phyloP scores from a whole-genome alignment of 2,888 invertebrate genomes.

The Apamea sordens region DNA sequence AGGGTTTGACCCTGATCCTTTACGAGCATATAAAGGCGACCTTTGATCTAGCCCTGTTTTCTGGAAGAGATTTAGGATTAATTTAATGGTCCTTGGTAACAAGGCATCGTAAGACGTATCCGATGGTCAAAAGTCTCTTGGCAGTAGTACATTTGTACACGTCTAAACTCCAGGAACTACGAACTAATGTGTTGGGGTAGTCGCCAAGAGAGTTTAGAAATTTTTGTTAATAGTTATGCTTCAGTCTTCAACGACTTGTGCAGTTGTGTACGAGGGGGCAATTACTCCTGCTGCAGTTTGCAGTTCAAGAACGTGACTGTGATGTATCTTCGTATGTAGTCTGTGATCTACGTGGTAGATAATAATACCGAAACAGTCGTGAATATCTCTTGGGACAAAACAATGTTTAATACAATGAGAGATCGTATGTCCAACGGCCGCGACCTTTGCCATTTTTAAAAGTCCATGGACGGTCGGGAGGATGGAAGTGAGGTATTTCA shows the following conservation, averaged over 20 bases:
- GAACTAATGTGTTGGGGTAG: constrained; percentile 23
- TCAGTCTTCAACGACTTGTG: constrained; percentile 13
- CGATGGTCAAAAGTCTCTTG: neutral
- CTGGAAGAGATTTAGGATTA: constrained; percentile 6
- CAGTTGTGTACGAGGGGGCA: neutral
- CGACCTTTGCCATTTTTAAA: constrained; percentile 37
- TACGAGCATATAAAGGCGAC: constrained; percentile 2
- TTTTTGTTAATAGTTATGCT: neutral
- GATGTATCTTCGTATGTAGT: neutral
- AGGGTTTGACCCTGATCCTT: neutral
- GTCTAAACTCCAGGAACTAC: neutral
- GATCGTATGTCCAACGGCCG: constrained; percentile 9
- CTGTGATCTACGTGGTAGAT: constrained; percentile 36
- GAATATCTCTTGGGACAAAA: neutral
- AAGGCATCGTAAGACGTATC: neutral
- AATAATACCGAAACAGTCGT: constrained; percentile 12
- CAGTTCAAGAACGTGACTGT: constrained; percentile 4
- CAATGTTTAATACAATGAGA: constrained; percentile 13
- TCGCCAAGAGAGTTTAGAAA: constrained; percentile 6
- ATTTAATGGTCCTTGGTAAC: constrained; percentile 5
- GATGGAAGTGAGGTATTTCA: constrained; percentile 6
- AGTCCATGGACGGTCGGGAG: neutral
- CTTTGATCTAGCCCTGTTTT: constrained; percentile 8
- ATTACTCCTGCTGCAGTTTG: neutral
- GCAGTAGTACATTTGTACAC: constrained; percentile 1